Evolutionary conservation across 2,888 invertebrate genomes (phyloP), one percentile per base, ranked within the genome.

Genomic region (Cistogaster globosa): DNA sequence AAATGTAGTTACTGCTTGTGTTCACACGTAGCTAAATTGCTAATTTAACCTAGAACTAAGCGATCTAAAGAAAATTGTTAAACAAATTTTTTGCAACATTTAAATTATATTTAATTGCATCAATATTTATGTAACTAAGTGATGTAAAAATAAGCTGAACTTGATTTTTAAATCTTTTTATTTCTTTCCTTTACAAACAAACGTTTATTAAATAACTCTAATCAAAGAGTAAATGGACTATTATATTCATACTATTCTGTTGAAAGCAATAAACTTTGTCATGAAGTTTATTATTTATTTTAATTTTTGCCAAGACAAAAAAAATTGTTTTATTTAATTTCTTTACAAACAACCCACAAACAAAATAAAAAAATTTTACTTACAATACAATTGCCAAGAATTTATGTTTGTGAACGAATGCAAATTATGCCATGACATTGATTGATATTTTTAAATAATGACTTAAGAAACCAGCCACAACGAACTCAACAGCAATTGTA

Each of bases 351-450:
- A 42, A 18, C 38, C 16, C 48, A 26, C 14, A 22, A 57, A 48
- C 48, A 67, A 58, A 20, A 48, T 42, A 22, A 71, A 57, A 22
- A 51, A 8, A n/a, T n/a, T n/a, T 68, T 14, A 74, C 32, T 80
- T 74, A 32, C n/a, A 45, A 60, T 57, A 76, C 26, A 72, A 72
- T 65, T 67, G 71, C 58, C 58, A 57, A 65, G 65, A 65, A 80
- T 67, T 80, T 74, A 58, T 69, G 55, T 67, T 63, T 71, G 57
- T 71, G 69, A 81, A 75, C 36, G 75, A 82, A 85, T 85, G 85
- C 85, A 85, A 85, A 85, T 85, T 75, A 71, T 69, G 60, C 71
- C 65, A 60, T 79, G 82, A 82, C 85, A 85, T 82, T 85, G 85
- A 85, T 85, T 85, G 85, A 85, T 85, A 78, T 75, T 82, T 82